phyloP scores from a whole-genome alignment of 2,797 vertebrate genomes.

The Thamnophis elegans region DNA sequence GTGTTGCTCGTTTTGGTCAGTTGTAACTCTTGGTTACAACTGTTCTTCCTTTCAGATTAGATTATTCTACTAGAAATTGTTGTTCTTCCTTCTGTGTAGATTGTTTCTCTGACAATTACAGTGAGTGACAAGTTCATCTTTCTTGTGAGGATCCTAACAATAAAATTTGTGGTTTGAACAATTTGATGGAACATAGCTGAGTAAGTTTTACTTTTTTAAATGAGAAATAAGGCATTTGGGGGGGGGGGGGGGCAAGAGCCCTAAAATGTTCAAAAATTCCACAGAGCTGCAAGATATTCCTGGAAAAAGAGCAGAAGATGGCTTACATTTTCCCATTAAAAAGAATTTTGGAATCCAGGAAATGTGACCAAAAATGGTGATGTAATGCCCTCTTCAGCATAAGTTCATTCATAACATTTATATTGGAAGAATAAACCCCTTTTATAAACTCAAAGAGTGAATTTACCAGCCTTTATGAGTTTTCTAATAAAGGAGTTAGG shows the following conservation, averaged over 20 bases:
- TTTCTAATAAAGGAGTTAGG: not conserved
- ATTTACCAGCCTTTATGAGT: not conserved
- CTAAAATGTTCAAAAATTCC: not conserved
- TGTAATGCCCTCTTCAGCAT: not conserved
- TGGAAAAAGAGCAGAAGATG: not conserved
- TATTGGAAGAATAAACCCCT: not conserved
- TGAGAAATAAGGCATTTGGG: not conserved
- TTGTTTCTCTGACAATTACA: not conserved
- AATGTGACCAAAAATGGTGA: not conserved
- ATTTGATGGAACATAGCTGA: not conserved
- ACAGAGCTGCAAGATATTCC: not conserved
- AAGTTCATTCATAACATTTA: not conserved
- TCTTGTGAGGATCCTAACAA: not conserved
- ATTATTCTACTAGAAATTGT: not conserved
- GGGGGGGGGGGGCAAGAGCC: not conserved
- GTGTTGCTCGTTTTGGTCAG: too few species aligned
- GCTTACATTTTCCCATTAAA: not conserved
- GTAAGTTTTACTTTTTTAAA: not conserved
- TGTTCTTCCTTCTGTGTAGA: not conserved
- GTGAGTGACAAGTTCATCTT: not conserved
- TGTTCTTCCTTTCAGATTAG: not conserved
- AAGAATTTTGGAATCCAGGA: not conserved
- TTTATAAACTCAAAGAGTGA: not conserved
- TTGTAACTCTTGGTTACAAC: not conserved
- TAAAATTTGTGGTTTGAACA: not conserved